Evolutionary conservation across 2,113 vertebrate genomes (phyloP).

Genomic region (Serinus canaria): DNA sequence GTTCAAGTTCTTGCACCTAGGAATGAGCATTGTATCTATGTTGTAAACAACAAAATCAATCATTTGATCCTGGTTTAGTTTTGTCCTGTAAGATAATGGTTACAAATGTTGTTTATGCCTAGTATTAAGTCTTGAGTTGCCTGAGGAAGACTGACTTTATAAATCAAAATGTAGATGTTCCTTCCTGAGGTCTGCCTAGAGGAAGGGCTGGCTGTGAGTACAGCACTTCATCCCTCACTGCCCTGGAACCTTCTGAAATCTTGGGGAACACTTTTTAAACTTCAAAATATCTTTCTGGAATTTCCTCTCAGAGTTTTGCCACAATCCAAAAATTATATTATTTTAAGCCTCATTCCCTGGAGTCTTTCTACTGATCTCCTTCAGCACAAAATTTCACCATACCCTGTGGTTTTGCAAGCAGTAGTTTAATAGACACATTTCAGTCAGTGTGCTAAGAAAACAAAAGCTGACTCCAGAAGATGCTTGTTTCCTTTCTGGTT

Average conservation of each 20-base stretch:
- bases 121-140: not conserved
- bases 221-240: not conserved
- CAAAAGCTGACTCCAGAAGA: not conserved
- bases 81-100: not conserved
- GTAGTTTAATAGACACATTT: not conserved
- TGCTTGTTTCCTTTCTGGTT: not conserved
- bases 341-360: not conserved
- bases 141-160: not conserved
- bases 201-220: not conserved
- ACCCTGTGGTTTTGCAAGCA: not conserved
- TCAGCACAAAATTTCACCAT: not conserved
- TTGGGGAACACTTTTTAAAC: not conserved
- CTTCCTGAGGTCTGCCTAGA: not conserved
- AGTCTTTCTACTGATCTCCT: not conserved
- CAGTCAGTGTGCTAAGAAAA: not conserved
- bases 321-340: not conserved
- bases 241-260: not conserved
- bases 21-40: not conserved
- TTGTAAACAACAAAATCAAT: slow-evolving; percentile 5
- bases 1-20: not conserved
- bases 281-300: not conserved
- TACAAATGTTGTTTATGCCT: not conserved
- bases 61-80: not conserved
- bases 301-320: not conserved
- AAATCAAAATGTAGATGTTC: not conserved